Percentiles rank a stretch among this genome's conserved stretches.
phyloP scores from a whole-genome alignment of 2,888 invertebrate genomes.

The Eristalis pertinax region DNA sequence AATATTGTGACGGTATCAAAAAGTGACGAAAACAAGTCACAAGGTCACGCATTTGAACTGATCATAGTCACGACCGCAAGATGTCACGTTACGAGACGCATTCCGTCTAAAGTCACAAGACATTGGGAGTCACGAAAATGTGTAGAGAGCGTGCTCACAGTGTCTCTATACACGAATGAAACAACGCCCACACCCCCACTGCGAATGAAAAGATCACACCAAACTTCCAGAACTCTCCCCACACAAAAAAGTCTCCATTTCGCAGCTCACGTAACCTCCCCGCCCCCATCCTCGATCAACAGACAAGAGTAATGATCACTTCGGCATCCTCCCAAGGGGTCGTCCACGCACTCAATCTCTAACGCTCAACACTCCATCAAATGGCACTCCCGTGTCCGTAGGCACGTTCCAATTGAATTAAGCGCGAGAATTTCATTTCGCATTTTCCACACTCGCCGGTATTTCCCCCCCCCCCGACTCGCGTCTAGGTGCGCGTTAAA shows the following conservation, averaged over 20 bases:
- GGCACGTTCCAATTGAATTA: constrained; percentile 36
- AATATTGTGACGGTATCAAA: too few species aligned
- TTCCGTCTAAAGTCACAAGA: too few species aligned
- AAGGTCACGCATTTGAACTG: too few species aligned
- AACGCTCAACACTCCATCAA: background rate
- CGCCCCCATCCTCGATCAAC: background rate
- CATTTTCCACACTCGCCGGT: constrained; percentile 53
- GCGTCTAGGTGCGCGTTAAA: constrained; percentile 19
- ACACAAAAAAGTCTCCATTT: background rate
- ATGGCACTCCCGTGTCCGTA: constrained; percentile 4
- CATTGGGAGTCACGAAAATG: too few species aligned
- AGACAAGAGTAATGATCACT: background rate
- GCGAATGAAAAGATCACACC: too few species aligned
- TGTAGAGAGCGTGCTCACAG: too few species aligned
- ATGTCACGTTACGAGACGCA: too few species aligned
- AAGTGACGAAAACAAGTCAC: too few species aligned
- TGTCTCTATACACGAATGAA: too few species aligned
- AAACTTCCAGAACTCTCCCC: too few species aligned
- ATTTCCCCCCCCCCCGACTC: constrained; percentile 37
- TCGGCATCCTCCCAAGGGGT: background rate
- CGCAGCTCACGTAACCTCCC: background rate
- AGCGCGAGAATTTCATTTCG: constrained; percentile 39
- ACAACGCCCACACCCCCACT: too few species aligned
- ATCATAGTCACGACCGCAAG: too few species aligned
- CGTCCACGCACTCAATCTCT: background rate